Evolutionary conservation across 2,888 invertebrate species (phyloP).

Genomic region (Aporophyla lueneburgensis): DNA sequence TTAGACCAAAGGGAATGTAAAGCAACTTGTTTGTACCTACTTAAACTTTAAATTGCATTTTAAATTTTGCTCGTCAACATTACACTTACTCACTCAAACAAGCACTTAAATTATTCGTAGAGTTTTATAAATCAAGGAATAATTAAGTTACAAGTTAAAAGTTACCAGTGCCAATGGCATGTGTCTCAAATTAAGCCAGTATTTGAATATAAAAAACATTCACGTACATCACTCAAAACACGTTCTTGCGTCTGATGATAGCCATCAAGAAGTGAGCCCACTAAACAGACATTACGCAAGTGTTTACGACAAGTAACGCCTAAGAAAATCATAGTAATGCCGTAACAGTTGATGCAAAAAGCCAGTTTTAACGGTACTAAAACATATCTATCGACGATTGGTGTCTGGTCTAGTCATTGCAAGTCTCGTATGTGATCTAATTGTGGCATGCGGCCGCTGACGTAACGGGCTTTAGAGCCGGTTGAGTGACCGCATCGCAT

Average conservation of each 20-base stretch:
- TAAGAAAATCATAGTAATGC: conserved; percentile 76
- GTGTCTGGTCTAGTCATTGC: conserved; percentile 85
- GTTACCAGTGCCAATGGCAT: conserved; percentile 13
- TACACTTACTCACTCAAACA: conserved; percentile 72
- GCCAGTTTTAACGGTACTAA: conserved; percentile 86
- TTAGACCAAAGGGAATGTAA: conserved; percentile 86
- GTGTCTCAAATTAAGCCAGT: conserved; percentile 33
- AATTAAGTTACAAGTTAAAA: conserved; percentile 38
- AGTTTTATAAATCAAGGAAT: conserved; percentile 62
- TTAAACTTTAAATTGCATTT: conserved; percentile 89
- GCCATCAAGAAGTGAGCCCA: conserved; percentile 54
- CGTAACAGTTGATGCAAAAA: conserved; percentile 78
- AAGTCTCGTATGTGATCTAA: conserved; percentile 87
- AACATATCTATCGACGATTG: conserved; percentile 82
- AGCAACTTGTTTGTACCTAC: conserved; percentile 83
- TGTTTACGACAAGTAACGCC: conserved; percentile 72
- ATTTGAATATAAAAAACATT: conserved; percentile 44
- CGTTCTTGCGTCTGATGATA: conserved; percentile 60
- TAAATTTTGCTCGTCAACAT: conserved; percentile 87
- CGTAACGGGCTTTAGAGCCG: conserved; percentile 86
- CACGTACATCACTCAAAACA: conserved; percentile 49
- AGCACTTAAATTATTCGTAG: conserved; percentile 70
- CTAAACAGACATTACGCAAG: conserved; percentile 67
- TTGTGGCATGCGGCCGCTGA: conserved; percentile 87
- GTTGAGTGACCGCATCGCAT: conserved; percentile 88